These are phyloP conservation scores for Ligdia adustata DNA, from an alignment of 2,888 invertebrate species.

Conservation along the genomic window DNA sequence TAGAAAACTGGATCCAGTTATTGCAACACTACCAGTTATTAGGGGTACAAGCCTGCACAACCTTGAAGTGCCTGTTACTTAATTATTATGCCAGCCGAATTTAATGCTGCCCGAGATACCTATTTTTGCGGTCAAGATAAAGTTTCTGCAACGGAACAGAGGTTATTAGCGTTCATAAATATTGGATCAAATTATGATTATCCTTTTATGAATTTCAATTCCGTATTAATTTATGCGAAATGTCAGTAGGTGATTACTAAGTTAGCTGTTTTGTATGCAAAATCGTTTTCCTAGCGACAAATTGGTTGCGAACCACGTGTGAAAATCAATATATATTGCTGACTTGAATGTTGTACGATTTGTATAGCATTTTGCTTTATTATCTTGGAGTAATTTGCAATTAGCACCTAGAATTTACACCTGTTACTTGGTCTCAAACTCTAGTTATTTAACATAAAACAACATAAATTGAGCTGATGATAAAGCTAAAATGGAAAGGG, in stretches of 20 bases:
- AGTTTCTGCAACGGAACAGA: slow-evolving; percentile 23
- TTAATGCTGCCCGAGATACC: slow-evolving; percentile 51
- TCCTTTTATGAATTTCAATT: slow-evolving; percentile 21
- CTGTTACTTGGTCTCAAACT: too few relatives aligned
- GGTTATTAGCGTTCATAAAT: slow-evolving; percentile 32
- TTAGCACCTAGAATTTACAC: too few relatives aligned
- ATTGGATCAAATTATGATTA: slow-evolving; percentile 22
- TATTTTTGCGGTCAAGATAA: slow-evolving; percentile 58
- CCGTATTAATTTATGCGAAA: slow-evolving; percentile 21
- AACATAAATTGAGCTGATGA: too few relatives aligned
- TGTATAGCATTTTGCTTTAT: background rate
- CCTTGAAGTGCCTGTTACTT: slow-evolving; percentile 81
- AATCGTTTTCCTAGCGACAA: slow-evolving; percentile 13
- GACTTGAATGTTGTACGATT: background rate
- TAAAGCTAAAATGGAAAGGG: too few relatives aligned
- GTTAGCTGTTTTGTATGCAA: slow-evolving; percentile 15
- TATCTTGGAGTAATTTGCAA: too few relatives aligned
- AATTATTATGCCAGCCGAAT: slow-evolving; percentile 82
- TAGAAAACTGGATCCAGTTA: slow-evolving; percentile 65
- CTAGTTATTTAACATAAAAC: too few relatives aligned
- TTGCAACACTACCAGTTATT: slow-evolving; percentile 70
- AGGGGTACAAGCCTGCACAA: slow-evolving; percentile 68
- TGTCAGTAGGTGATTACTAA: slow-evolving; percentile 15
- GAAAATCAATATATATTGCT: slow-evolving; percentile 5
- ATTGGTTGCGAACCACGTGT: slow-evolving; percentile 2